Evolutionary conservation across 2,797 vertebrate genomes (phyloP).

Genomic region (Neostethus bicornis): DNA sequence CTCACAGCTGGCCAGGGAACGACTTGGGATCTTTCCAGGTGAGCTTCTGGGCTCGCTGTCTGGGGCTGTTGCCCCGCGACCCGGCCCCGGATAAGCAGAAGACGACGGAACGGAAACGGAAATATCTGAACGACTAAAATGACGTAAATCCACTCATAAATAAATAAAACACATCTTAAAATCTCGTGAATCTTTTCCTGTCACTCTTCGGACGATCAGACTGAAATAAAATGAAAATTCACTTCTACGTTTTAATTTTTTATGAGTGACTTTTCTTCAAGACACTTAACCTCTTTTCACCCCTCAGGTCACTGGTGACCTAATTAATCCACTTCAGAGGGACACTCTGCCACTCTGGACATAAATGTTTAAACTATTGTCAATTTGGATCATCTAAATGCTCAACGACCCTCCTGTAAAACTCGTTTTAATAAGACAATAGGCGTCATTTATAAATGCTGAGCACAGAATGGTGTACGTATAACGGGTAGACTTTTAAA

Average conservation of each 20-base stretch:
- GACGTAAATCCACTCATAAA: neutral
- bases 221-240: constrained; percentile 20
- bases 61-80: too few relatives aligned
- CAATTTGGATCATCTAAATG: neutral
- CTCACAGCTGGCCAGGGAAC: too few relatives aligned
- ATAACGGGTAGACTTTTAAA: too few relatives aligned
- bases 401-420: neutral
- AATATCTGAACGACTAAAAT: neutral
- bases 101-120: neutral
- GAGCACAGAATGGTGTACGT: too few relatives aligned
- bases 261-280: constrained; percentile 17
- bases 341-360: neutral
- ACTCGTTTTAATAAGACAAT: neutral
- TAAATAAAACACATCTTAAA: neutral
- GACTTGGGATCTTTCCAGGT: too few relatives aligned
- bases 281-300: constrained; percentile 6
- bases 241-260: constrained; percentile 25
- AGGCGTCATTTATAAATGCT: too few relatives aligned
- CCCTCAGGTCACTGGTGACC: constrained; percentile 9
- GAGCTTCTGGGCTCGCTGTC: too few relatives aligned
- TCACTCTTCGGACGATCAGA: neutral
- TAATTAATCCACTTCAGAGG: constrained; percentile 11
- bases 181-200: constrained; percentile 10
- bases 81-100: too few relatives aligned
- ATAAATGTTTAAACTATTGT: constrained; percentile 10